phyloP scores from a whole-genome alignment of 2,888 invertebrate species.

The Arctia plantaginis region DNA sequence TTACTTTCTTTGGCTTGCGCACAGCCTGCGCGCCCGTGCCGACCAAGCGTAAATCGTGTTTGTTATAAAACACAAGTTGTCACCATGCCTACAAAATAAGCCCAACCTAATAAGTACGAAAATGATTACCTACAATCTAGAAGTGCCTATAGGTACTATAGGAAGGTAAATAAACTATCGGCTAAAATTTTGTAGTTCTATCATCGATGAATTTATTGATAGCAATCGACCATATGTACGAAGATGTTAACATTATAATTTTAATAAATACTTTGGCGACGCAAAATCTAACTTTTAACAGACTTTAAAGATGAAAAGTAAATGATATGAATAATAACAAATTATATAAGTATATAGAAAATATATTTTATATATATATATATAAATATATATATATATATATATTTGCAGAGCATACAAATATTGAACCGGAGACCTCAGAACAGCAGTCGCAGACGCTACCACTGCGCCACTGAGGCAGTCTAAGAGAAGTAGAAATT shows the following conservation, averaged over 20 bases:
- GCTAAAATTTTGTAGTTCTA: background rate
- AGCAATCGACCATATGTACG: background rate
- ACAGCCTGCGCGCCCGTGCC: slow-evolving; percentile 61
- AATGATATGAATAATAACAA: too few relatives aligned
- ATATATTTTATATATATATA: too few relatives aligned
- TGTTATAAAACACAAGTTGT: slow-evolving; percentile 55
- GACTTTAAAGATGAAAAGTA: background rate
- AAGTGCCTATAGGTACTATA: background rate
- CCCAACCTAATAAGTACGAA: too few relatives aligned
- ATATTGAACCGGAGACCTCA: too few relatives aligned
- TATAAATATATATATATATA: too few relatives aligned
- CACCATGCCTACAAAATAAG: slow-evolving; percentile 40
- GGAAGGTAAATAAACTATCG: background rate
- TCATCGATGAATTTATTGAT: background rate
- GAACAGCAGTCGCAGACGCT: too few relatives aligned
- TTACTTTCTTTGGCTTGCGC: slow-evolving; percentile 78
- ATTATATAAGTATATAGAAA: too few relatives aligned
- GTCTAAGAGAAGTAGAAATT: too few relatives aligned
- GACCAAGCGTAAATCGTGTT: slow-evolving; percentile 73
- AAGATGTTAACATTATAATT: background rate
- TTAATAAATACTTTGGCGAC: background rate
- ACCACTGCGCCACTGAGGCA: too few relatives aligned
- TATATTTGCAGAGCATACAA: background rate
- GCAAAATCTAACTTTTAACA: background rate
- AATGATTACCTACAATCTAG: too few relatives aligned